Conservation (phyloP, 2,797 vertebrate species). For the Simalia tracyae region DNA sequence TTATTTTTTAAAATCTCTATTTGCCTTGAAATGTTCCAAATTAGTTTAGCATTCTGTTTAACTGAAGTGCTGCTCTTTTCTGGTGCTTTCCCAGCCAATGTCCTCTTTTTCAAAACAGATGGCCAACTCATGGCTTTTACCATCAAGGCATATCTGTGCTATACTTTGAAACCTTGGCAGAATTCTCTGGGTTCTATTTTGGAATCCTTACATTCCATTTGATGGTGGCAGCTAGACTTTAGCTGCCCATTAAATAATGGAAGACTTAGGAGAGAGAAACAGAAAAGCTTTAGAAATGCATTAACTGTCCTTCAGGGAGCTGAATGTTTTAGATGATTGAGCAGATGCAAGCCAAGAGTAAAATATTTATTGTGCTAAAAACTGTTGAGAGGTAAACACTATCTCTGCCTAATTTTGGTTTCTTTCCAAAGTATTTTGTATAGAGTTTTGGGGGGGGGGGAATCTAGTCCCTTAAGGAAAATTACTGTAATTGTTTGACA, state of each 20-base stretch:
- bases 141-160: neutral
- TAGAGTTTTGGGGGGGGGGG: neutral
- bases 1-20: neutral
- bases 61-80: constrained; percentile 39
- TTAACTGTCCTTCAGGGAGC: neutral
- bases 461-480: neutral
- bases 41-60: constrained; percentile 46
- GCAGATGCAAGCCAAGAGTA: constrained; percentile 18
- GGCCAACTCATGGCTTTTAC: constrained; percentile 42
- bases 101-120: constrained; percentile 54
- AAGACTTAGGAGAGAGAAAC: constrained; percentile 25
- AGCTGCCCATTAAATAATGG: constrained; percentile 42
- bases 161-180: constrained; percentile 48
- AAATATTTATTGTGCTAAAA: constrained; percentile 19
- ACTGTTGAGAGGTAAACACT: neutral
- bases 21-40: constrained; percentile 33
- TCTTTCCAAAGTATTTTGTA: constrained; percentile 17
- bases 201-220: constrained; percentile 4
- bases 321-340: constrained; percentile 21
- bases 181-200: constrained; percentile 37
- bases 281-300: constrained; percentile 12
- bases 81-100: constrained; percentile 30
- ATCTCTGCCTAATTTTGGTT: neutral
- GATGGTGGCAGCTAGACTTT: neutral
- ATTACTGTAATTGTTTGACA: constrained; percentile 18